Percentiles rank a stretch among this genome's conserved stretches.
phyloP scores from a whole-genome alignment of 1,140 invertebrate genomes.

The Trichoplusia ni region DNA sequence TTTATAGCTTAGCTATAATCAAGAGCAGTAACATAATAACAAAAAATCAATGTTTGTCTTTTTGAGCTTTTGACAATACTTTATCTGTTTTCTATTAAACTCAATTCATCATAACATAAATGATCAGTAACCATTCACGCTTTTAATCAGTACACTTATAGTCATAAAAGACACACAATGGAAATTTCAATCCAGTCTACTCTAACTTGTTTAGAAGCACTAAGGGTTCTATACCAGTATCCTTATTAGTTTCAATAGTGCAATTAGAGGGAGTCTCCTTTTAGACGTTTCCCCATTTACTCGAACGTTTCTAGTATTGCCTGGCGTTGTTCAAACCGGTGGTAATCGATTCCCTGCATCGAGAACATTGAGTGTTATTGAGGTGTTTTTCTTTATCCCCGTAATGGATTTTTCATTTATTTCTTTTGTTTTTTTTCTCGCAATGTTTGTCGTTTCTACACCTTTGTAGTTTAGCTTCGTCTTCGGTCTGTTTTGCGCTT shows the following conservation, averaged over 20 bases:
- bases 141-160: no score
- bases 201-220: background rate
- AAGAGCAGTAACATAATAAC: no score
- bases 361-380: slow-evolving; percentile 27
- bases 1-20: no score
- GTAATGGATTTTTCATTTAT: slow-evolving; percentile 29
- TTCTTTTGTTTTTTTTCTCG: slow-evolving; percentile 16
- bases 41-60: no score
- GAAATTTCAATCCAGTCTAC: background rate
- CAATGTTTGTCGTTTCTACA: slow-evolving; percentile 17
- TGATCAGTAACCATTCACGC: no score
- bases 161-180: no score
- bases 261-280: slow-evolving; percentile 7
- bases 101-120: no score
- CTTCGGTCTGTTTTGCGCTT: slow-evolving; percentile 17
- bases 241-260: slow-evolving; percentile 15
- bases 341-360: slow-evolving; percentile 24
- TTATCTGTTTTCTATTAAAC: no score
- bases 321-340: slow-evolving; percentile 9
- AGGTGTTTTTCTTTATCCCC: slow-evolving; percentile 22
- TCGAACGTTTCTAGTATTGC: slow-evolving; percentile 18
- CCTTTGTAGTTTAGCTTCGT: slow-evolving; percentile 8
- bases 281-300: slow-evolving; percentile 18
- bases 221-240: background rate
- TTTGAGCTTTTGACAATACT: no score